These are phyloP conservation scores for Carcharodon carcharias DNA, from an alignment of 2,797 vertebrate genomes.

Conservation along the genomic window DNA sequence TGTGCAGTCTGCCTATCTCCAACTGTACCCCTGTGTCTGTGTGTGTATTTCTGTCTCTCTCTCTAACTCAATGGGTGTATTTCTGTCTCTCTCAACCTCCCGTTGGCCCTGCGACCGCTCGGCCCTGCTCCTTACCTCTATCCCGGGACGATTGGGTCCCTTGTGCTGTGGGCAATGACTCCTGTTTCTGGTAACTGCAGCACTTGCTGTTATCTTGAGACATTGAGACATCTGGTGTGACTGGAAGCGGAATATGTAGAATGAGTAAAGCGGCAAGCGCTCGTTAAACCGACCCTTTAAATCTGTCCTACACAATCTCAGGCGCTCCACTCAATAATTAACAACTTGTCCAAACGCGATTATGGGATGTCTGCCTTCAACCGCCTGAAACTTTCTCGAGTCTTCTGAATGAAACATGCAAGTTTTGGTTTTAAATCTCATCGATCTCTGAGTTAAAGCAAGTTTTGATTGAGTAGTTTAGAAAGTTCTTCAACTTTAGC, in stretches of 20 bases:
- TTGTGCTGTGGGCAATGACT: background rate
- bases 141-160: background rate
- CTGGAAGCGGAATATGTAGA: background rate
- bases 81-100: background rate
- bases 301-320: background rate
- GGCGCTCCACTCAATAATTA: background rate
- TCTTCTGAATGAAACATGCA: background rate
- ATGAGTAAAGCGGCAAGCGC: background rate
- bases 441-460: background rate
- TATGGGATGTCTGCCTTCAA: background rate
- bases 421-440: background rate
- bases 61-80: background rate
- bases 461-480: background rate
- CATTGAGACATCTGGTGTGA: constrained; percentile 23
- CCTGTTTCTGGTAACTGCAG: background rate
- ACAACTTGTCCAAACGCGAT: background rate
- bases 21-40: background rate
- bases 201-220: background rate
- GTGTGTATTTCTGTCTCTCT: background rate
- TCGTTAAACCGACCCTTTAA: constrained; percentile 7
- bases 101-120: background rate
- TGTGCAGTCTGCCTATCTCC: background rate
- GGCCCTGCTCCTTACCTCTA: constrained; percentile 1
- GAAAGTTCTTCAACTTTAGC: background rate
- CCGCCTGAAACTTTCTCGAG: background rate